A percentile compares a stretch with the other conserved stretches of the same genome.
Conservation (phyloP, 2,797 vertebrate species). For the Furcifer pardalis region DNA sequence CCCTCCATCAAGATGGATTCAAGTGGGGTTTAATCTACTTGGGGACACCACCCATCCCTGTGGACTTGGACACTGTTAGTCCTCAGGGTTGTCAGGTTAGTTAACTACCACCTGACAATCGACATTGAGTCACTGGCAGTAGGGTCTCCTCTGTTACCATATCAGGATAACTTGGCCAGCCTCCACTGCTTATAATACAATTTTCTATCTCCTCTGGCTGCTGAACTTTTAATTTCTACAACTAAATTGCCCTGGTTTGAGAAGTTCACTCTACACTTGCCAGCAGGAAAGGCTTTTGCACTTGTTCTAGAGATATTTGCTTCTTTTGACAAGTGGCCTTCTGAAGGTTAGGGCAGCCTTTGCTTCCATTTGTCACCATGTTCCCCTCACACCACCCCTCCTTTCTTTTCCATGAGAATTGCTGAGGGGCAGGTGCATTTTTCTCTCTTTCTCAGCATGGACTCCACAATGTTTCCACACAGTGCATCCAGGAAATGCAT, state of each 20-base stretch:
- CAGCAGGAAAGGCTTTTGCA: slow-evolving; percentile 35
- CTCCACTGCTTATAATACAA: slow-evolving; percentile 1
- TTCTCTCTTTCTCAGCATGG: slow-evolving; percentile 62
- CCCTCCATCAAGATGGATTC: no score
- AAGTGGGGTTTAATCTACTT: no score
- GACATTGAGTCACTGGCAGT: no score
- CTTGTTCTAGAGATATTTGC: slow-evolving; percentile 57
- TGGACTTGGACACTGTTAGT: no score
- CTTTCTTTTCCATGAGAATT: slow-evolving; percentile 51
- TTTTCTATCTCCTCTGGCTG: slow-evolving; percentile 37
- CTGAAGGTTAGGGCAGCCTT: slow-evolving; percentile 70
- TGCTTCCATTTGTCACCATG: slow-evolving; percentile 36
- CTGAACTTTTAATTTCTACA: not conserved
- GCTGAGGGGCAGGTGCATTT: slow-evolving; percentile 61
- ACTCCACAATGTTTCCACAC: slow-evolving; percentile 67
- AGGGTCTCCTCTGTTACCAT: no score
- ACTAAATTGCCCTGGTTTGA: not conserved
- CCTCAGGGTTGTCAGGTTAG: no score
- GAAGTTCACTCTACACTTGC: slow-evolving; percentile 22
- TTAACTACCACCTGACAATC: no score
- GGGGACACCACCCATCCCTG: no score
- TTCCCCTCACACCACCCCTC: slow-evolving; percentile 35
- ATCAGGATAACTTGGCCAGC: no score
- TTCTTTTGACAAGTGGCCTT: slow-evolving; percentile 61
- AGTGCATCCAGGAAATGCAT: slow-evolving; percentile 70